Base-by-base conservation (phyloP, 2,113 vertebrate species). In the Struthio camelus region DNA sequence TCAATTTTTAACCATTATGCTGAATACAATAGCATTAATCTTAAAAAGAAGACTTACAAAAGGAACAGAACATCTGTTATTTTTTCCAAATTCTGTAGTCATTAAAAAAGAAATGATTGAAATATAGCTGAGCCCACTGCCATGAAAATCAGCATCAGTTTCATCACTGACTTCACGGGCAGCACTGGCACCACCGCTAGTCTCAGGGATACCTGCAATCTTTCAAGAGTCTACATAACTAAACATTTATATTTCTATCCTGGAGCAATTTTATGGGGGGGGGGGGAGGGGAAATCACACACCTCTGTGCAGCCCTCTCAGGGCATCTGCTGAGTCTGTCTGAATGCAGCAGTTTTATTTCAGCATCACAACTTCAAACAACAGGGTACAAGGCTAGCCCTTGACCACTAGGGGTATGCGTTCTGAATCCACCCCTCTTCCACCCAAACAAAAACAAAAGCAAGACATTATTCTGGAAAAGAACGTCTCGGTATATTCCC, bases 401-500 rank as follows among this genome's bases (percentile, higher is more conserved):
- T 40, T 65, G 34, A 66, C 25, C 48, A 36, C 34, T 71, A 40
- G 5, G 17, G 9, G 10, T 64, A n/a, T 0, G 4, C 30, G 30
- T 22, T 81, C 36, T 28, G 23, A 77, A 95, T 34, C 13, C 18
- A 88, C 11, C 2, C 3, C 34, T 28, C 30, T 44, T 13, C 40
- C 46, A 48, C 46, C 54, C 28, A 84, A 65, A 64, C 28, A 65
- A 59, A 73, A 10, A 66, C 9, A 58, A 50, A 93, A 91, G 19
- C 7, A 40, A 87, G 23, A 25, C 42, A n/a, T 24, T 77, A 10
- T 30, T 75, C 22, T 66, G 71, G 23, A 64, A 65, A 90, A 86
- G 7, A 62, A 61, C 1, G 5, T 19, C 5, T 72, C 3, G 0
- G 9, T n/a, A 12, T 58, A 84, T 70, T 75, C 36, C 38, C 75